Conservation (phyloP, 35 echinoderm and acorn worm genomes). For the Heliocidaris erythrogramma region DNA sequence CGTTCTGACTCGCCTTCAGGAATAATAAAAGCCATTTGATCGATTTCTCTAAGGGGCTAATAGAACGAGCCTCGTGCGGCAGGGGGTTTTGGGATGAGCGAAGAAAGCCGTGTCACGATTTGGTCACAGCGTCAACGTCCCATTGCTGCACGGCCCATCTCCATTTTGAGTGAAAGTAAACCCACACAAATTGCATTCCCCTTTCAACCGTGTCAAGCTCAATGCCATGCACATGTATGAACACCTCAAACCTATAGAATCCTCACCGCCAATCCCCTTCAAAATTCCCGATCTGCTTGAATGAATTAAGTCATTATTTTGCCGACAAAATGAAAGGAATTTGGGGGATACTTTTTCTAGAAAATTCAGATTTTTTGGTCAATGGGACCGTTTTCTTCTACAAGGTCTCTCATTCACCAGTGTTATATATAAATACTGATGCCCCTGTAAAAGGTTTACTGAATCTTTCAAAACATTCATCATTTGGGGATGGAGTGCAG, state of each 20-base stretch:
- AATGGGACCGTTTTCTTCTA: no score
- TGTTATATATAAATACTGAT: neutral
- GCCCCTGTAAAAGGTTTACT: neutral
- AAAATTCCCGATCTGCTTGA: no score
- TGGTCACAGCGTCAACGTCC: neutral
- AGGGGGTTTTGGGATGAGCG: neutral
- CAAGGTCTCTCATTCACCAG: neutral
- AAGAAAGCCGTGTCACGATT: neutral
- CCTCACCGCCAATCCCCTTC: no score
- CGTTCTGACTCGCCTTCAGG: neutral
- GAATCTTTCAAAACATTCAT: neutral
- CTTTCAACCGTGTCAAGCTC: neutral
- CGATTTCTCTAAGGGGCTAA: slow-evolving; percentile 1
- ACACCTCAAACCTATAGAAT: neutral
- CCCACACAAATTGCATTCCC: neutral
- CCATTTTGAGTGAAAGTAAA: neutral
- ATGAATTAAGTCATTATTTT: no score
- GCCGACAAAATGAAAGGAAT: no score
- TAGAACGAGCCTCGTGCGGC: neutral
- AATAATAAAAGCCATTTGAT: slow-evolving; percentile 19
- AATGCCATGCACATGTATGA: neutral
- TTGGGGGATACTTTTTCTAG: no score
- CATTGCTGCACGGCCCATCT: neutral
- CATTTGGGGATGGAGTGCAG: neutral
- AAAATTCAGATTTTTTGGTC: no score